phyloP scores from a whole-genome alignment of 2,888 invertebrate species.

The Synanthedon vespiformis region DNA sequence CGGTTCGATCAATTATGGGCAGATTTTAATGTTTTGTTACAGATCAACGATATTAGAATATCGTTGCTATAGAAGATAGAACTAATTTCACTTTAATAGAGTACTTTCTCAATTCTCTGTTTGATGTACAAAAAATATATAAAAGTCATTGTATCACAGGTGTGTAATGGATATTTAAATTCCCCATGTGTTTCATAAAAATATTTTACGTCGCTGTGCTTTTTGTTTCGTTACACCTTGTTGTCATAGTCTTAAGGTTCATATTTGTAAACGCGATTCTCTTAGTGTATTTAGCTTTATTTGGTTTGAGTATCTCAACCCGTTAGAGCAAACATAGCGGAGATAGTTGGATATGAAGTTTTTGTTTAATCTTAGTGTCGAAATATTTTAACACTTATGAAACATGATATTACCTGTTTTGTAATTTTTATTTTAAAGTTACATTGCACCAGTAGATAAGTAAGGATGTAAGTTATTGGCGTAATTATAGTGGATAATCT shows the following conservation, averaged over 20 bases:
- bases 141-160: background rate
- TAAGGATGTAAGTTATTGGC: too few relatives aligned
- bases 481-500: too few relatives aligned
- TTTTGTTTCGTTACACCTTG: background rate
- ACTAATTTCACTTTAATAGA: too few relatives aligned
- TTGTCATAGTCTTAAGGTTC: background rate
- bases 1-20: too few relatives aligned
- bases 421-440: too few relatives aligned
- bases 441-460: too few relatives aligned
- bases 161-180: constrained; percentile 23
- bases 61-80: too few relatives aligned
- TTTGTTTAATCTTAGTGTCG: constrained; percentile 8
- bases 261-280: too few relatives aligned
- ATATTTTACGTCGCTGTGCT: background rate
- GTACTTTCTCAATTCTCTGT: too few relatives aligned
- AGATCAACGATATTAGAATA: too few relatives aligned
- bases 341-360: constrained; percentile 12
- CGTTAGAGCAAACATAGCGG: constrained; percentile 32
- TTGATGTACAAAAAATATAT: too few relatives aligned
- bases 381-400: constrained; percentile 5
- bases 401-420: background rate
- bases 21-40: too few relatives aligned
- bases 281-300: constrained; percentile 6
- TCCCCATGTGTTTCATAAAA: constrained; percentile 25
- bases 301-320: constrained; percentile 15